Percentiles rank a stretch among this genome's conserved stretches.
phyloP scores from a whole-genome alignment of 1,140 invertebrate species.

The Lethrus apterus region DNA sequence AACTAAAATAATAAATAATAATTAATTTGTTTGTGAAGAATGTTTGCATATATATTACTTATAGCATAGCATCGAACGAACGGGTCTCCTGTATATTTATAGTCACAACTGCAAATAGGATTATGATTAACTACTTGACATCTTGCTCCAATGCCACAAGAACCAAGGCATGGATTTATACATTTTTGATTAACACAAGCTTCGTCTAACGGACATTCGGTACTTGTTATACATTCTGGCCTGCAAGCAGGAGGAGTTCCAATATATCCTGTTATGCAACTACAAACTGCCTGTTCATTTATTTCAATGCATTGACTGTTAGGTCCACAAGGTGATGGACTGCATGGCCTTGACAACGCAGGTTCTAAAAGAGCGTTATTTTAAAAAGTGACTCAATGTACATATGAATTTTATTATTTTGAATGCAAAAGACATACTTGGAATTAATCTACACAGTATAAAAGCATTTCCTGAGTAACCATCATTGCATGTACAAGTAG shows the following conservation, averaged over 20 bases:
- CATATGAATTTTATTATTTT: neutral
- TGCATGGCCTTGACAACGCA: constrained; percentile 50
- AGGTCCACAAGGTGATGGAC: constrained; percentile 61
- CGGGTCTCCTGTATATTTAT: constrained; percentile 59
- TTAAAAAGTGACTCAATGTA: neutral
- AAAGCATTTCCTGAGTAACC: constrained; percentile 66
- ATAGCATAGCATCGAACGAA: constrained; percentile 47
- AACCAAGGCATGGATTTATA: constrained; percentile 59
- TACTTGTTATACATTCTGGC: constrained; percentile 48
- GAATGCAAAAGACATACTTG: neutral
- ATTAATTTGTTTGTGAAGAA: neutral
- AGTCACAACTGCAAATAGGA: constrained; percentile 53
- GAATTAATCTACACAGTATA: constrained; percentile 44
- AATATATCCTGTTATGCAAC: constrained; percentile 47
- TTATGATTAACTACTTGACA: constrained; percentile 56
- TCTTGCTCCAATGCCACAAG: constrained; percentile 55
- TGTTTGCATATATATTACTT: constrained; percentile 4
- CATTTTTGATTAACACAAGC: constrained; percentile 55
- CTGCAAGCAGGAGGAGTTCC: constrained; percentile 48
- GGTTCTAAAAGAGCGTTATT: constrained; percentile 22
- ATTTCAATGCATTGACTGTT: constrained; percentile 58
- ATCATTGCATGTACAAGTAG: constrained; percentile 62
- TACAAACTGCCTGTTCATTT: constrained; percentile 56
- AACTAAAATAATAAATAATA: constrained; percentile 12
- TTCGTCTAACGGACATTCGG: constrained; percentile 48